These are phyloP conservation scores for Silurus glanis DNA, from an alignment of 2,113 vertebrate species.

Conservation along the genomic window DNA sequence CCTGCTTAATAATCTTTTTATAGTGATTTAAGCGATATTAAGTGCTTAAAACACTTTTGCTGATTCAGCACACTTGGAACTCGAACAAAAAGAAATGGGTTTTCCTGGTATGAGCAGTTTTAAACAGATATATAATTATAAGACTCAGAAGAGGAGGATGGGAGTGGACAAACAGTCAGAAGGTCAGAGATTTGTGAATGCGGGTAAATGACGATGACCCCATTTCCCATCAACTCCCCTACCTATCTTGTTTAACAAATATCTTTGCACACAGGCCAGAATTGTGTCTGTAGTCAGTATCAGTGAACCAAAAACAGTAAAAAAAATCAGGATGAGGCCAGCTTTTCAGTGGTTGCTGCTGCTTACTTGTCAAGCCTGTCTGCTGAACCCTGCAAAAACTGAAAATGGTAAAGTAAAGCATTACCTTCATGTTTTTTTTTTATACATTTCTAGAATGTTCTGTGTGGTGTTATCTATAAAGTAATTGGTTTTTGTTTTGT, in stretches of 20 bases:
- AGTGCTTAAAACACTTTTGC: background rate
- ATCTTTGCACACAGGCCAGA: background rate
- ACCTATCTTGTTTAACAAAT: background rate
- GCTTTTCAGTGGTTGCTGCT: conserved; percentile 47
- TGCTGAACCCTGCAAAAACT: conserved; percentile 51
- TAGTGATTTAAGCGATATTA: too few relatives aligned
- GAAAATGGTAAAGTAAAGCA: conserved; percentile 58
- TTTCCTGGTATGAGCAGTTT: background rate
- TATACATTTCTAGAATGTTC: background rate
- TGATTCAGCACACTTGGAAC: background rate
- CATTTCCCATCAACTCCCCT: background rate
- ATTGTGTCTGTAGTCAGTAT: background rate
- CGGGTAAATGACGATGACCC: conserved; percentile 25
- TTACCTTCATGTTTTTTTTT: background rate
- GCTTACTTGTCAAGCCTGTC: conserved; percentile 55
- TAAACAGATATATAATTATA: too few relatives aligned
- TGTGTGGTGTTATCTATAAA: background rate
- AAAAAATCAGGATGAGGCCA: conserved; percentile 55
- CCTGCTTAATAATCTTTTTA: background rate
- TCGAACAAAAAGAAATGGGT: background rate
- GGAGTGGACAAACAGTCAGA: conserved; percentile 4
- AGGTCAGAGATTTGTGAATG: conserved; percentile 8
- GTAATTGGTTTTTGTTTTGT: background rate
- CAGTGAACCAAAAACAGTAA: conserved; percentile 12
- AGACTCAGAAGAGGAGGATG: background rate